A percentile compares a stretch with the other conserved stretches of the same genome.
These are phyloP conservation scores for Nemoura dubitans DNA, from an alignment of 2,888 invertebrate genomes.

Conservation along the genomic window DNA sequence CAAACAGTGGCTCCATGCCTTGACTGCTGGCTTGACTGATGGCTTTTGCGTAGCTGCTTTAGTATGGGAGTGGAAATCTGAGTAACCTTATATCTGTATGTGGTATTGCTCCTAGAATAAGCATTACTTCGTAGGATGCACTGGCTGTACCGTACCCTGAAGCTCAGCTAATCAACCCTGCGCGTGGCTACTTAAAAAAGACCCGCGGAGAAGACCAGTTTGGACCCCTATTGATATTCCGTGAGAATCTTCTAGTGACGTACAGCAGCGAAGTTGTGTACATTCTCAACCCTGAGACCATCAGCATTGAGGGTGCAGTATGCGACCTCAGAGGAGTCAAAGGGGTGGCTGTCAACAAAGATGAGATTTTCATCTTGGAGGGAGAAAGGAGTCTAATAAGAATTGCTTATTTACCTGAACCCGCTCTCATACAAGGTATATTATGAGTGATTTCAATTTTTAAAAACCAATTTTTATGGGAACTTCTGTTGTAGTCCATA, in stretches of 20 bases:
- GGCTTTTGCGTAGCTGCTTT: too few species aligned
- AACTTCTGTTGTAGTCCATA: too few species aligned
- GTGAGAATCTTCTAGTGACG: slow-evolving; percentile 77
- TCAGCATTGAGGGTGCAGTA: slow-evolving; percentile 73
- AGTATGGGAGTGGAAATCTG: too few species aligned
- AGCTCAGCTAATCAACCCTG: slow-evolving; percentile 60
- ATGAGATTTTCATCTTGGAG: slow-evolving; percentile 80
- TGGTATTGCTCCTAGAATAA: too few species aligned
- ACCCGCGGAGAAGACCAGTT: slow-evolving; percentile 69
- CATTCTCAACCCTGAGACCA: slow-evolving; percentile 76
- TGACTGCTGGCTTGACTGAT: too few species aligned
- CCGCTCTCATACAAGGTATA: slow-evolving; percentile 40
- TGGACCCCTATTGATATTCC: slow-evolving; percentile 72
- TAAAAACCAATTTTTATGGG: too few species aligned
- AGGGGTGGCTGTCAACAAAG: slow-evolving; percentile 52
- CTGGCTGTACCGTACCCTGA: slow-evolving; percentile 49
- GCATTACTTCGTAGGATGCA: slow-evolving; percentile 51
- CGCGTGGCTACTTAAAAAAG: slow-evolving; percentile 55
- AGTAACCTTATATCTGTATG: too few species aligned
- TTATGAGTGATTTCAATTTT: not conserved
- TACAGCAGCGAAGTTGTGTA: slow-evolving; percentile 76
- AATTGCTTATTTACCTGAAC: slow-evolving; percentile 78
- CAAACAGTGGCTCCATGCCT: too few species aligned
- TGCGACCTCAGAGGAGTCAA: slow-evolving; percentile 56
- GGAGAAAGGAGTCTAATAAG: slow-evolving; percentile 80